phyloP scores from a whole-genome alignment of 2,113 vertebrate species.

The Zeus faber region DNA sequence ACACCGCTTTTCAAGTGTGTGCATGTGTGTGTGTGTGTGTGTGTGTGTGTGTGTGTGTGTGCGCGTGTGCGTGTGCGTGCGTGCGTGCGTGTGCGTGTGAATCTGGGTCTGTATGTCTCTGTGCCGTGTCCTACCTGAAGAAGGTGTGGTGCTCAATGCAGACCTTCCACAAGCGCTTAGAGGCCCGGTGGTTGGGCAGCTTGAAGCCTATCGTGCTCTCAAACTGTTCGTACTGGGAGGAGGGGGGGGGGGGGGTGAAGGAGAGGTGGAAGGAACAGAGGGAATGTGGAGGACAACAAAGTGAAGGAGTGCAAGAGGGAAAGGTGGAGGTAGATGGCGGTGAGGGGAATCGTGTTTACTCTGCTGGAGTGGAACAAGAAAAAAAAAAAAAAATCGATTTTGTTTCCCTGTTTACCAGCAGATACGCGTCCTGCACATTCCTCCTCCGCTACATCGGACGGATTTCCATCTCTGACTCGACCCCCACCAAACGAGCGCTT shows the following conservation, averaged over 20 bases:
- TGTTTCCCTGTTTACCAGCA: conserved; percentile 28
- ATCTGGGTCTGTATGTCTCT: neutral
- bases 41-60: neutral
- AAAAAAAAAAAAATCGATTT: conserved; percentile 49
- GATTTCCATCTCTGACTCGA: too few relatives aligned
- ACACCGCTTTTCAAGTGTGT: too few relatives aligned
- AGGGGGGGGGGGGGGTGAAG: conserved; percentile 25
- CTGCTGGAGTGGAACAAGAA: conserved; percentile 31
- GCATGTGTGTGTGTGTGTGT: neutral
- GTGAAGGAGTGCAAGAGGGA: conserved; percentile 38
- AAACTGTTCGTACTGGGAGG: conserved; percentile 93
- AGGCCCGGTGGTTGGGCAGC: conserved; percentile 96
- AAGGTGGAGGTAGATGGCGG: conserved; percentile 29
- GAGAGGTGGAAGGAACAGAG: conserved; percentile 12
- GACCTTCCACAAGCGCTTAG: conserved; percentile 98
- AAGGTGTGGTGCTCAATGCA: conserved; percentile 99
- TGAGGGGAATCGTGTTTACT: conserved; percentile 44
- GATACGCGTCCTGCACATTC: conserved; percentile 27
- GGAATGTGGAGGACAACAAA: conserved; percentile 36
- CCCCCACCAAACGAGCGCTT: too few relatives aligned
- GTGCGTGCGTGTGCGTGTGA: neutral
- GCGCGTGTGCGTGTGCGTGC: neutral
- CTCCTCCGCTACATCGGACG: too few relatives aligned
- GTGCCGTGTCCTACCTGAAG: conserved; percentile 84
- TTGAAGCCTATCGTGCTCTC: conserved; percentile 99